A percentile compares a stretch with the other conserved stretches of the same genome.
phyloP scores from a whole-genome alignment of 2,888 invertebrate genomes.

The Dioctria rufipes region DNA sequence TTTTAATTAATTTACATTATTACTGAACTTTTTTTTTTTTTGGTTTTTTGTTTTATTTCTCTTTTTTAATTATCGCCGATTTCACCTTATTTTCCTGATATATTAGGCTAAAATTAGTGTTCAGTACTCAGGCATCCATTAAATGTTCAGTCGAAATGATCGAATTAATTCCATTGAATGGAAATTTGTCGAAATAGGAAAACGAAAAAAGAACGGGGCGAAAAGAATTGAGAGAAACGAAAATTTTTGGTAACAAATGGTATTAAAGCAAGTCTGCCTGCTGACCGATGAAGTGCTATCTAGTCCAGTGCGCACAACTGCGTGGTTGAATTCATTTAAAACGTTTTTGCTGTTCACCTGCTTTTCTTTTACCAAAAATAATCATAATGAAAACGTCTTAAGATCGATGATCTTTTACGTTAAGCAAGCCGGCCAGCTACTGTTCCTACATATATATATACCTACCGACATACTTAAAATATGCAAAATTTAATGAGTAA shows the following conservation, averaged over 20 bases:
- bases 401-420: constrained; percentile 21
- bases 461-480: neutral
- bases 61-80: constrained; percentile 47
- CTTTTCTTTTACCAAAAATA: neutral
- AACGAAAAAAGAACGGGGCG: constrained; percentile 2
- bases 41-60: neutral
- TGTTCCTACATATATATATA: neutral
- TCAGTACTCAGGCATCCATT: constrained; percentile 45
- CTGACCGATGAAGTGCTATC: neutral
- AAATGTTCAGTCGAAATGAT: constrained; percentile 47
- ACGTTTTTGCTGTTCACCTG: neutral
- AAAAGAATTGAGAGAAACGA: neutral
- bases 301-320: neutral
- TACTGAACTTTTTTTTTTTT: constrained; percentile 19
- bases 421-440: neutral
- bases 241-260: too few relatives aligned
- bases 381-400: neutral
- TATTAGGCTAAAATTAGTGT: constrained; percentile 46
- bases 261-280: too few relatives aligned
- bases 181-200: constrained; percentile 27
- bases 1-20: constrained; percentile 51
- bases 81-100: constrained; percentile 48
- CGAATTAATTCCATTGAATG: constrained; percentile 44
- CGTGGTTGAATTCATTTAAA: neutral
- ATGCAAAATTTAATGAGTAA: constrained; percentile 19